Evolutionary conservation across 1,140 invertebrate species (phyloP), one percentile per base, ranked within the genome.

Genomic region (Ostrea denselamellosa): DNA sequence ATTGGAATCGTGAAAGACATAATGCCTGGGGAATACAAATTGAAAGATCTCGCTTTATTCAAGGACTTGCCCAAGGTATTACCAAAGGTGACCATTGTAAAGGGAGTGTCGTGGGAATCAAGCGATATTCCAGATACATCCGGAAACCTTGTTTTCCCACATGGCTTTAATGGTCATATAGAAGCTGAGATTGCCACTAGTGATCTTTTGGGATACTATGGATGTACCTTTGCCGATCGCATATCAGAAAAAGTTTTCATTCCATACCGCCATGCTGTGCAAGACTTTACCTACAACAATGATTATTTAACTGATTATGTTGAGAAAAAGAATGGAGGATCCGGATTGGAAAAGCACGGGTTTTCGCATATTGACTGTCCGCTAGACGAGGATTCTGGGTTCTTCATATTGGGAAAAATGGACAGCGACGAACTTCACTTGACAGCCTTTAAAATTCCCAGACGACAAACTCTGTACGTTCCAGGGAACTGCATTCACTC

Each of bases 361-460:
- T 90, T 90, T 81, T 86, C 90, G 2, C 90, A 90, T 85, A 53
- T 90, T 22, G 90, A 90, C 25, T 90, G 90, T 84, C 90, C 90
- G 17, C 62, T 90, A 51, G 85, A 87, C 5, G 85, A 89, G 0
- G 88, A 89, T 44, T 89, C 88, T 3, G 90, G 90, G 2, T 25
- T 83, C 19, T 89, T 90, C 54, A 86, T 90, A 14, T 28, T 90
- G 7, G 90, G 68, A 51, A 90, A 90, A 71, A 62, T 90, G 3
- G 68, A 58, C 7, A 19, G 68, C 8, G 85, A 89, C n/a, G 90
- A 90, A 19, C 65, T 90, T 22, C 88, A 90, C 51, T 28, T 89
- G 22, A 87, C 90, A 19, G 88, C 52, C 0, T 90, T 90, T 58
- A 51, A 34, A 12, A 52, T 88, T 52, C 87, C 87, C 22, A 68